Base-by-base conservation (phyloP, 2,888 invertebrate genomes). In the Drosophila meridiana region DNA sequence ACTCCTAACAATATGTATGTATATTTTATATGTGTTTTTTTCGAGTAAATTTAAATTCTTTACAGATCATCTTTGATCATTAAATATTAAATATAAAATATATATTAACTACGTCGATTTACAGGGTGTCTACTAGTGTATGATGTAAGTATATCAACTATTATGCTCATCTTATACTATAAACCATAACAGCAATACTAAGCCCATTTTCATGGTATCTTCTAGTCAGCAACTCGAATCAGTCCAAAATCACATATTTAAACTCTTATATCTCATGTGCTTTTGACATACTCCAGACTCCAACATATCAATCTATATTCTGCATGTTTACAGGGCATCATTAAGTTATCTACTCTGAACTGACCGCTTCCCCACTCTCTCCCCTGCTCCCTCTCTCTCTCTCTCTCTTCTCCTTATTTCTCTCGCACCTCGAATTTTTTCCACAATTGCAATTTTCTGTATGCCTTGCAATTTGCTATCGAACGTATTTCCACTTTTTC, bases 391-490 rank as follows among this genome's bases (percentile, higher is more conserved):
- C 14, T 3, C 28, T 2, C 8, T 8, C 26, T 3, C 32, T n/a
- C 7, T 40, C 34, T n/a, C 14, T 34, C 20, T 20, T 20, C 20
- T 20, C 6, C 7, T 48, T 14, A 28, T 1, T 26, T n/a, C 14
- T 38, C 38, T 26, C 6, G 55, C 34, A 43, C 9, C 45, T 40
- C 14, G 32, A 30, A 45, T 34, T 52, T 55, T 64, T 55, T 48
- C 14, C 40, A 47, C 57, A 60, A 64, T 68, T 65, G 61, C 61
- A 40, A 60, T 62, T 72, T 76, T 72, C 43, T 64, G 63, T 72
- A 26, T 62, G 53, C 59, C 55, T 62, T 77, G 77, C 77, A 78
- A 77, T 72, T 78, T 77, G 73, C 78, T 73, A 59, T 48, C 68
- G 73, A 62, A 73, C 64, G 52, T 59, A 64, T 78, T 73, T 76